These are phyloP conservation scores for Calameuta pallipes DNA, from an alignment of 2,888 invertebrate genomes.

Conservation along the genomic window DNA sequence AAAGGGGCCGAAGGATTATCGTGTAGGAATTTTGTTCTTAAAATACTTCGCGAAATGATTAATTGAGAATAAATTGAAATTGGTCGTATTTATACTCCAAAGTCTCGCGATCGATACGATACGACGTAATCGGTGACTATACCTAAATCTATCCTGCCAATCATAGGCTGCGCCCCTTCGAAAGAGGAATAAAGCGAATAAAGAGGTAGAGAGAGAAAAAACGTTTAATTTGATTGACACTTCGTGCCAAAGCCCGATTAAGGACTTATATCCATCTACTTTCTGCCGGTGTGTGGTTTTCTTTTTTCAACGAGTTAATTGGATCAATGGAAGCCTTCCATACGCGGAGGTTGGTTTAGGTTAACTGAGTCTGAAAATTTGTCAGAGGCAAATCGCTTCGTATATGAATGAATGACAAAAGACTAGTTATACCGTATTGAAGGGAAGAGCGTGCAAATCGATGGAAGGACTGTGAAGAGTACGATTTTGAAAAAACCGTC, in stretches of 20 bases:
- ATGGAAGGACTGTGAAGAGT: neutral
- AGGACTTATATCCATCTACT: neutral
- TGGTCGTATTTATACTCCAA: neutral
- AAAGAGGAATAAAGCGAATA: neutral
- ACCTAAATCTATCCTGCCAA: neutral
- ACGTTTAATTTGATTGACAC: conserved; percentile 2
- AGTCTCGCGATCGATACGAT: neutral
- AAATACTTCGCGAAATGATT: neutral
- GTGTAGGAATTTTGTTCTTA: neutral
- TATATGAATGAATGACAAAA: neutral
- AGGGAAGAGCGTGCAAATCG: neutral
- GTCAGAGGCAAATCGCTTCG: neutral
- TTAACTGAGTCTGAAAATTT: neutral
- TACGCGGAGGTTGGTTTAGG: neutral
- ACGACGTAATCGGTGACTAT: neutral
- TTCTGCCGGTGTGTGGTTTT: neutral
- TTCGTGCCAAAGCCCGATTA: neutral
- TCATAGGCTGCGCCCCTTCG: neutral
- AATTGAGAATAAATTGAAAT: neutral
- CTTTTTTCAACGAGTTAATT: neutral
- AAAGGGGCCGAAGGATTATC: neutral
- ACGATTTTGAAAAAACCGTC: neutral
- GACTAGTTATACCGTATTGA: neutral
- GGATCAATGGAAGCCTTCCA: neutral
- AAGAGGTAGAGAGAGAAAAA: neutral